These are phyloP conservation scores for Drosophila saltans DNA, from an alignment of 1,140 invertebrate genomes.

Conservation along the genomic window DNA sequence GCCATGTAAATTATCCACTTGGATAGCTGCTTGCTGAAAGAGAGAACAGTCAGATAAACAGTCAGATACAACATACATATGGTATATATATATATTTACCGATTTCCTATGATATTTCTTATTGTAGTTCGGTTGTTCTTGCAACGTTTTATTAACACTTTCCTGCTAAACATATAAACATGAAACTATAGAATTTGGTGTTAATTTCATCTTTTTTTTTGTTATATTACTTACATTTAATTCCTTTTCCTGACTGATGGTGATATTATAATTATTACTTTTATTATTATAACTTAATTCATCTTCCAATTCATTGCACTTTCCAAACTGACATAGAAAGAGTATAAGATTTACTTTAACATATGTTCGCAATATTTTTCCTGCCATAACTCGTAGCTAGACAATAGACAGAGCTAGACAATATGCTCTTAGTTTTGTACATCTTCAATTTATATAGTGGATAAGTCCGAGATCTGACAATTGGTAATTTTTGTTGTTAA, in stretches of 20 bases:
- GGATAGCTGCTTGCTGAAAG: not conserved
- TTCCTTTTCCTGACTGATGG: not conserved
- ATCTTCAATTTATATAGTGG: not conserved
- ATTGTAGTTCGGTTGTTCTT: not conserved
- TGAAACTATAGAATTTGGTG: no score
- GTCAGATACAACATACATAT: not conserved
- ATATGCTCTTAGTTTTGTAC: not conserved
- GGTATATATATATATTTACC: not conserved
- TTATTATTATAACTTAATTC: not conserved
- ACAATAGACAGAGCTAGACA: not conserved
- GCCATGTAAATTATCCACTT: not conserved
- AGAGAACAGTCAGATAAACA: not conserved
- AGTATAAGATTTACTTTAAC: not conserved
- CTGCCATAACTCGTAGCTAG: not conserved
- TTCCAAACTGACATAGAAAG: constrained; percentile 2
- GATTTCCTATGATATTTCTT: not conserved
- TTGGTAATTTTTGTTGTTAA: not conserved
- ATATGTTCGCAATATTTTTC: not conserved
- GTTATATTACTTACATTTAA: not conserved
- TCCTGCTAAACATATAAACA: not conserved
- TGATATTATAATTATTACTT: no score
- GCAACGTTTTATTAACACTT: not conserved
- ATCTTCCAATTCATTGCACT: not conserved
- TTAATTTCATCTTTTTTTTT: no score
- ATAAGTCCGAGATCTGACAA: not conserved